Base-by-base conservation (phyloP, 2,113 vertebrate genomes). In the Hyperopisus bebe region DNA sequence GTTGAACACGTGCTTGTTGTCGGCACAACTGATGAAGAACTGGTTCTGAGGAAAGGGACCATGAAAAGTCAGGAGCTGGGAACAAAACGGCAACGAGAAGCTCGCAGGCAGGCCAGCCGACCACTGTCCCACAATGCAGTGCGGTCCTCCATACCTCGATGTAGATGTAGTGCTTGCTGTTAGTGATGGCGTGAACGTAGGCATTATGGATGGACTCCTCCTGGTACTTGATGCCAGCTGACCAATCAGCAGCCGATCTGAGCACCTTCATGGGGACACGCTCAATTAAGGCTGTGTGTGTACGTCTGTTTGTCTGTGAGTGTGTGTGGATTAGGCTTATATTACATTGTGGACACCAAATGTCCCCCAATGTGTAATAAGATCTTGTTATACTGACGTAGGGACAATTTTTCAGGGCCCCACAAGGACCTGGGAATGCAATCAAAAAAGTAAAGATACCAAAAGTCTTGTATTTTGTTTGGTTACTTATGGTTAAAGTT, bases 1-100 rank as follows among this genome's bases (percentile, higher is more conserved):
- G 94, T 99, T 99, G 94, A 96, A 98, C 62, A 99, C 97, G 8
- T 97, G 94, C 92, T 94, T 97, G 94, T 97, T 97, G 92, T 99
- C 98, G 0, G 98, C 95, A 27, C 98, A 99, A 95, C 98, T 99
- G 95, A 99, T 98, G 92, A 99, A 98, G 93, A 99, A 99, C 94
- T 99, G 98, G 93, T 99, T 99, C 98, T 99, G 91, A 89, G 94
- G 94, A 90, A 86, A 88, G 87, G 3, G 9, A 44, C 8, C 1
- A 31, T 0, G 50, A 88, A 90, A 91, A 90, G 55, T 39, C 90
- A 44, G 87, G 15, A 85, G 55, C 21, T 19, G 24, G 9, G 35
- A 58, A 88, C 53, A 5, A 88, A 11, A 44, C 27, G 87, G 7
- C 19, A 35, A 17, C 15, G 19, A 53, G 21, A 53, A 77, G 31